Evolutionary conservation across 2,888 invertebrate genomes (phyloP).

Genomic region (Tridacna crocea): DNA sequence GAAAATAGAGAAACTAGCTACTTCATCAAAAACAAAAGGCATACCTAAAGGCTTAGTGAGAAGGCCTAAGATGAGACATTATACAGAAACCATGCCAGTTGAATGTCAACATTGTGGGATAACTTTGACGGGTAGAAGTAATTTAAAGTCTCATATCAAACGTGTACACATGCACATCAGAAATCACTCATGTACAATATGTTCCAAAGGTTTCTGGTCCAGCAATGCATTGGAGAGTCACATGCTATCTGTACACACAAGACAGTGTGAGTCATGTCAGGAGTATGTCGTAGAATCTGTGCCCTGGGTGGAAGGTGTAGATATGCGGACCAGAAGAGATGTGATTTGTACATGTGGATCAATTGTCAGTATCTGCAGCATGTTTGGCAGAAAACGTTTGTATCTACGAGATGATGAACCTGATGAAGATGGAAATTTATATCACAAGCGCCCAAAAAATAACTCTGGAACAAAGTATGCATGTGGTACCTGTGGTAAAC

Average conservation of each 20-base stretch:
- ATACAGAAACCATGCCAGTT: slow-evolving; percentile 49
- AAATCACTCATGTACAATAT: slow-evolving; percentile 52
- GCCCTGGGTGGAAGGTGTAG: slow-evolving; percentile 55
- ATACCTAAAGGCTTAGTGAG: slow-evolving; percentile 11
- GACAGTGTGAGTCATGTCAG: slow-evolving; percentile 57
- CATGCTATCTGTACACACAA: slow-evolving; percentile 57
- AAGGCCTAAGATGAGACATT: slow-evolving; percentile 34
- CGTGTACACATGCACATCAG: slow-evolving; percentile 51
- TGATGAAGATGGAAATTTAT: slow-evolving; percentile 43
- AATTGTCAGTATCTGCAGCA: slow-evolving; percentile 57
- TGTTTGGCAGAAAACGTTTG: slow-evolving; percentile 45
- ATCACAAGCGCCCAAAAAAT: slow-evolving; percentile 31
- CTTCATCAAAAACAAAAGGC: neutral
- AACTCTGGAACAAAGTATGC: slow-evolving; percentile 59
- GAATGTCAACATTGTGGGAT: slow-evolving; percentile 58
- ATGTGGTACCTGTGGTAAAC: slow-evolving; percentile 62
- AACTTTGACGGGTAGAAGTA: slow-evolving; percentile 50
- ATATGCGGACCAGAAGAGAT: slow-evolving; percentile 54
- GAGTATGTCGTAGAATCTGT: slow-evolving; percentile 63
- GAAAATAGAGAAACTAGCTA: slow-evolving; percentile 1
- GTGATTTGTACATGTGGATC: slow-evolving; percentile 60
- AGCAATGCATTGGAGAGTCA: slow-evolving; percentile 56
- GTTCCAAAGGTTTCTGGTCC: slow-evolving; percentile 55
- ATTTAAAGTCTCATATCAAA: slow-evolving; percentile 52
- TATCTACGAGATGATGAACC: slow-evolving; percentile 51